Conservation (phyloP, 2,797 vertebrate genomes). For the Oreonectes daqikongensis region DNA sequence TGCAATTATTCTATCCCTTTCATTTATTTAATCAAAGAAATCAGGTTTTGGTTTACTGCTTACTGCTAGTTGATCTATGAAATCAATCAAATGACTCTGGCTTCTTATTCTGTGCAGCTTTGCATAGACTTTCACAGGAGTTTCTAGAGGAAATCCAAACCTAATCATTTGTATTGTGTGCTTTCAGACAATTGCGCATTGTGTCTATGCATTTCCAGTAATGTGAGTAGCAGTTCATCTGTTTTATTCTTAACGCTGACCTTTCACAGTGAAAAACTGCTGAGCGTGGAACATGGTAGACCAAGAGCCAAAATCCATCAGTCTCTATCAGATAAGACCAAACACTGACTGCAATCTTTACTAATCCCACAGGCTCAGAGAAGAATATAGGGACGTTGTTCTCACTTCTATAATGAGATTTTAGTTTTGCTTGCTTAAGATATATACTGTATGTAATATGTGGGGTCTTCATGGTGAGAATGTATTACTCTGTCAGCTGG, state of each 20-base stretch:
- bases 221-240: constrained; percentile 12
- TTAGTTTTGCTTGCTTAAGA: constrained; percentile 29
- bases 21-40: constrained; percentile 20
- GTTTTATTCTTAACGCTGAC: not conserved
- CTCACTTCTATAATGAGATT: constrained; percentile 38
- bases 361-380: constrained; percentile 31
- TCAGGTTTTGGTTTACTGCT: constrained; percentile 12
- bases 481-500: constrained; percentile 35
- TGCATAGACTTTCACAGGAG: not conserved
- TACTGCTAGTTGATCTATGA: constrained; percentile 6
- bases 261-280: constrained; percentile 18
- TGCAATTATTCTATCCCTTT: constrained; percentile 6
- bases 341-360: constrained; percentile 30
- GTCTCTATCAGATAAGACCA: constrained; percentile 42
- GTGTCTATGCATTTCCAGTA: constrained; percentile 3
- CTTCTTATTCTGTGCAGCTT: not conserved
- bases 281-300: constrained; percentile 22
- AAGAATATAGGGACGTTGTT: constrained; percentile 46
- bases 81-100: constrained; percentile 1
- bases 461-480: constrained; percentile 25
- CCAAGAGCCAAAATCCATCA: constrained; percentile 43
- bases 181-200: constrained; percentile 18
- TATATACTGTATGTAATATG: constrained; percentile 28
- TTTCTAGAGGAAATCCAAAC: constrained; percentile 14
- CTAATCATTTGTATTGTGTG: constrained; percentile 13